These are phyloP conservation scores for Tetropium fuscum DNA, from an alignment of 2,888 invertebrate genomes.

Conservation along the genomic window DNA sequence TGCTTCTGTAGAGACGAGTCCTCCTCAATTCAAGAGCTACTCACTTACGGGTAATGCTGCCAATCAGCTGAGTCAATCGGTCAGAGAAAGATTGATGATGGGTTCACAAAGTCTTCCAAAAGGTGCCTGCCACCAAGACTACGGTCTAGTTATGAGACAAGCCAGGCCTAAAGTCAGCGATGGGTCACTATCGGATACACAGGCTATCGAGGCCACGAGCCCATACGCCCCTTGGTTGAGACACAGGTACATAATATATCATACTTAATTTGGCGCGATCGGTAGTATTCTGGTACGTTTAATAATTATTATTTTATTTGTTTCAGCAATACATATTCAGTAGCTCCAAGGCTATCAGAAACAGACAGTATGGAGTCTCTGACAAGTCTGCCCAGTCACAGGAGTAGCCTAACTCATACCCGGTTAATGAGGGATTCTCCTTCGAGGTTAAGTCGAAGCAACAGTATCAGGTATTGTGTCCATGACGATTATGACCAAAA, in stretches of 20 bases:
- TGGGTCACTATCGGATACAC: conserved; percentile 89
- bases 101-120: conserved; percentile 91
- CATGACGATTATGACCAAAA: too few relatives aligned
- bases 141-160: conserved; percentile 63
- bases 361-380: conserved; percentile 90
- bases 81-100: conserved; percentile 83
- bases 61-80: conserved; percentile 87
- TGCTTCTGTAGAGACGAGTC: conserved; percentile 72
- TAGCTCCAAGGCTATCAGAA: conserved; percentile 84
- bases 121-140: conserved; percentile 65
- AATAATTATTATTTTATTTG: too few relatives aligned
- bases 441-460: conserved; percentile 87
- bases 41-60: conserved; percentile 88
- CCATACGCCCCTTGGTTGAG: conserved; percentile 89
- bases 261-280: not conserved
- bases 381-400: conserved; percentile 69
- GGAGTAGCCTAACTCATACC: conserved; percentile 81
- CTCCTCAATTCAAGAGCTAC: conserved; percentile 86
- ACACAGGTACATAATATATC: conserved; percentile 75
- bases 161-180: conserved; percentile 70
- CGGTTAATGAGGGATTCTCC: conserved; percentile 77
- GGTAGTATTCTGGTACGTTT: not conserved
- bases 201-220: conserved; percentile 85
- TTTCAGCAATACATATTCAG: conserved; percentile 78
- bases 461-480: conserved; percentile 88